Evolutionary conservation across 2,797 vertebrate species (phyloP).

Genomic region (Anabas testudineus): DNA sequence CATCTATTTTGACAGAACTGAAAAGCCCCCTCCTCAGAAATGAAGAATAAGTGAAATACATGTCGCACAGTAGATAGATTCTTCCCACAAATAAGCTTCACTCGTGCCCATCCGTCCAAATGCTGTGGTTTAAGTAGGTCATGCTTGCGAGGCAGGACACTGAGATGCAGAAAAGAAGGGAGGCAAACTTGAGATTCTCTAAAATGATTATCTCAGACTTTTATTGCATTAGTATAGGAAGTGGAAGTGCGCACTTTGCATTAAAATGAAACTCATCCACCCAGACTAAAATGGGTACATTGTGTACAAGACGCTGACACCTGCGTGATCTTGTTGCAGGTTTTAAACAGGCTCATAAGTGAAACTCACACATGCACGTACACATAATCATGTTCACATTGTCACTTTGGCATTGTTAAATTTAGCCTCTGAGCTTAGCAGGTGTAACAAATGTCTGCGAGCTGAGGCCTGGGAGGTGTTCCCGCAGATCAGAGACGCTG

Average conservation of each 20-base stretch:
- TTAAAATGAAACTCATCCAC: constrained; percentile 22
- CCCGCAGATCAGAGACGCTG: constrained; percentile 72
- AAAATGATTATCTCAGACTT: constrained; percentile 44
- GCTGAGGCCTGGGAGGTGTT: constrained; percentile 76
- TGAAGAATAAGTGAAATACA: constrained; percentile 27
- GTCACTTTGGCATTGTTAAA: constrained; percentile 76
- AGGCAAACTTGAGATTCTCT: constrained; percentile 33
- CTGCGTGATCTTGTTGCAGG: constrained; percentile 52
- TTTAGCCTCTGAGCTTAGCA: constrained; percentile 78
- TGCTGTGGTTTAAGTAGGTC: constrained; percentile 59
- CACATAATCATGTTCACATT: constrained; percentile 55
- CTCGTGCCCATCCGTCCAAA: constrained; percentile 39
- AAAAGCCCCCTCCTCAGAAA: constrained; percentile 16
- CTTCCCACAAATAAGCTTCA: constrained; percentile 19
- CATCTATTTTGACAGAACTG: constrained; percentile 44
- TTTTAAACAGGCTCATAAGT: constrained; percentile 44
- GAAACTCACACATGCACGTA: constrained; percentile 56
- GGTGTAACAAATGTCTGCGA: constrained; percentile 75
- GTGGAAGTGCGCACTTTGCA: constrained; percentile 14
- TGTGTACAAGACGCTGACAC: constrained; percentile 35
- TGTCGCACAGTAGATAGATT: constrained; percentile 12
- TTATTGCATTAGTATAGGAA: constrained; percentile 35
- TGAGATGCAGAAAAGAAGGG: constrained; percentile 8
- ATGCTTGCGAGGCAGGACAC: constrained; percentile 33
- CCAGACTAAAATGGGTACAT: constrained; percentile 23